Evolutionary conservation across 1,140 invertebrate genomes (phyloP), one percentile per base, ranked within the genome.

Genomic region (Littorina saxatilis): DNA sequence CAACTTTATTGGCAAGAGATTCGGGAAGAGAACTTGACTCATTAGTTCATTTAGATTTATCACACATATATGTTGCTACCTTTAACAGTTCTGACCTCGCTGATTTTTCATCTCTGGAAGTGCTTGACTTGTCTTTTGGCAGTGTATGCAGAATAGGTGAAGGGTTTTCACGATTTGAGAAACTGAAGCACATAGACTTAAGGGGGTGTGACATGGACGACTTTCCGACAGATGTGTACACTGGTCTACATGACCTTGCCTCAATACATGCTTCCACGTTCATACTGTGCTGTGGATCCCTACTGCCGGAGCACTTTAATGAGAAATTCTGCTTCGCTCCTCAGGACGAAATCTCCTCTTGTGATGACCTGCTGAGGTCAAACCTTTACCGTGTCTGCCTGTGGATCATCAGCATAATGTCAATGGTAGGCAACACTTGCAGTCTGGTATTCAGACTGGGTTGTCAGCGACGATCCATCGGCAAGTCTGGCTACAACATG

Each of bases 311-410:
- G 0, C 7, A 13, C 27, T 61, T 61, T 23, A 20, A n/a, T 9
- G 55, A 27, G 7, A 17, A 1, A n/a, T n/a, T n/a, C n/a, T n/a
- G n/a, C n/a, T n/a, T n/a, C n/a, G n/a, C n/a, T n/a, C n/a, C n/a
- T n/a, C n/a, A n/a, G n/a, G 55, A 61, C 27, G 17, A 61, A 61
- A 61, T 61, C 13, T 61, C 55, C 27, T 61, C 55, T 7, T 61
- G 55, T 61, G 55, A 61, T 61, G 55, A 61, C 23, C n/a, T 61
- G 55, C 27, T 61, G 55, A 61, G 27, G 23, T 61, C 55, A 20
- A 0, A 20, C 27, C 7, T 13, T 61, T 61, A 61, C 55, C 55
- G 55, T 61, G 7, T 13, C 23, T 13, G 20, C 27, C n/a, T 61
- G 13, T 20, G 7, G 0, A 7, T 0, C 7, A 9, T 61, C 27